These are phyloP conservation scores for Ophion obscuratus DNA, from an alignment of 2,888 invertebrate species.

Conservation along the genomic window DNA sequence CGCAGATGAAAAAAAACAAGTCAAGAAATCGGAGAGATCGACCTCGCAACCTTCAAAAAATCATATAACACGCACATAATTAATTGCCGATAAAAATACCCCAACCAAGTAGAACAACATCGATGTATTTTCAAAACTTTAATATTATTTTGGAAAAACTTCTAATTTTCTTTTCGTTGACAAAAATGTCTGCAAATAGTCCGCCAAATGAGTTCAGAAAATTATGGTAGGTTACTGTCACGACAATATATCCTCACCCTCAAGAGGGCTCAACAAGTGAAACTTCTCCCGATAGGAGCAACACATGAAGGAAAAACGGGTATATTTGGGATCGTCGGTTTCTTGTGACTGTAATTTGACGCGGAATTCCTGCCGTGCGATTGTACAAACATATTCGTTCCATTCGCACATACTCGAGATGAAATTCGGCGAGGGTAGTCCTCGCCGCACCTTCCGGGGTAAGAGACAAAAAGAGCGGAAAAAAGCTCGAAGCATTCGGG, in stretches of 20 bases:
- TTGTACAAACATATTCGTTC: neutral
- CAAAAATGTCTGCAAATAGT: too few relatives aligned
- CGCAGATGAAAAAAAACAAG: too few relatives aligned
- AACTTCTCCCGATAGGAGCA: neutral
- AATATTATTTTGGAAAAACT: neutral
- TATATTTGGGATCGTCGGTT: neutral
- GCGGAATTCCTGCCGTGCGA: neutral
- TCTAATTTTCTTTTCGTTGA: neutral
- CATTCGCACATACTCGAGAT: neutral
- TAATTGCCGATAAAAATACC: neutral
- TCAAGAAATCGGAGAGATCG: too few relatives aligned
- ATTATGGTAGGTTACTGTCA: neutral
- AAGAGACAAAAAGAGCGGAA: neutral
- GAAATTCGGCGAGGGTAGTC: neutral
- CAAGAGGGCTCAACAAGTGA: neutral
- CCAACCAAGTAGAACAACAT: neutral
- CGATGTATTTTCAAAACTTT: neutral
- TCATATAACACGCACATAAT: neutral
- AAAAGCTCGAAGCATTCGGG: neutral
- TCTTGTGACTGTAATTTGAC: neutral
- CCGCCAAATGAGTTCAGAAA: neutral
- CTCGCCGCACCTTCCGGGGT: neutral
- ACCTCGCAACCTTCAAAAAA: too few relatives aligned
- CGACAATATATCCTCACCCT: neutral
- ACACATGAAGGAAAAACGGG: neutral